Base-by-base conservation (phyloP, 2,797 vertebrate genomes). In the Podarcis siculus region DNA sequence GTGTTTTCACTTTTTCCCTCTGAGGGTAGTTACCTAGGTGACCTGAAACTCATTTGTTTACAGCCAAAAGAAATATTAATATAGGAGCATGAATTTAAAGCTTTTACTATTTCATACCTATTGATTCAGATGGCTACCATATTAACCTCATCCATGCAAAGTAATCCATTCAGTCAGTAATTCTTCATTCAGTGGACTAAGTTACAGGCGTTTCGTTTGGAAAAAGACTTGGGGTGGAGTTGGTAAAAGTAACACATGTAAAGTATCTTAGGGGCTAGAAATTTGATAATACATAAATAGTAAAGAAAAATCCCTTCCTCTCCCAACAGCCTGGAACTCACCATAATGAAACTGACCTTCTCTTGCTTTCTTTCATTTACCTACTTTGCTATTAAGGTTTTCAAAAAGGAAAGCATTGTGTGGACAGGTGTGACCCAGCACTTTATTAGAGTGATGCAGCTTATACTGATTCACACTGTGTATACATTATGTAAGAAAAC, bases 241-340 rank as follows among this genome's bases (percentile, higher is more conserved):
- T 96, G 92, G 95, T 96, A 94, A 96, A 96, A 69, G 95, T 23
- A 64, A 23, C 92, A 95, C 95, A 95, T n/a, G 88, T 89, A 91
- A 95, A 93, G 94, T 96, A 95, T 96, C 96, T 95, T 94, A 93
- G 96, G 94, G 96, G 95, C 95, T 96, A 96, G 96, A 93, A 93
- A 94, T 96, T 96, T 95, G 91, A 94, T 93, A 94, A 95, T 96
- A 83, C 95, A 96, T 93, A 96, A 93, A 94, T 95, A 91, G 92
- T 93, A 61, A 86, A 89, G 92, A 92, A 93, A 37, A 87, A 91
- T 93, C 92, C 95, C 13, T 55, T 90, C 45, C 2, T 3, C 96
- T 96, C 90, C 93, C 95, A 92, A 95, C 86, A 96, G 94, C 92
- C 93, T 95, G 96, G 88, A 92, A 91, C 92, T 96, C 13, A 3